Evolutionary conservation across 2,797 vertebrate species (phyloP).

Genomic region (Propithecus deckenii): DNA sequence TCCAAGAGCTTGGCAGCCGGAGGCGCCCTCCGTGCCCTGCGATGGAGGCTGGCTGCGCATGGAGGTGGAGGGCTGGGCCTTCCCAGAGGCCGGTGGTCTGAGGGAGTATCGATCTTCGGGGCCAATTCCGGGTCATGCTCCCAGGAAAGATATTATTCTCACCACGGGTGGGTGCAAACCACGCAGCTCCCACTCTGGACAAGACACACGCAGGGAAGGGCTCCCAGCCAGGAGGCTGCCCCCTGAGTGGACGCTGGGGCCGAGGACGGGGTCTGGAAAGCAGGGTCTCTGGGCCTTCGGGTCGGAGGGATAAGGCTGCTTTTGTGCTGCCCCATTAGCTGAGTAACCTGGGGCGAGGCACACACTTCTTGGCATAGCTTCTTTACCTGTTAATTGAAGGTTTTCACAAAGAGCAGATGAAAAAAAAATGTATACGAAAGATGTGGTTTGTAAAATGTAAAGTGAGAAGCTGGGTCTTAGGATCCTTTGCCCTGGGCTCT

Average conservation of each 20-base stretch:
- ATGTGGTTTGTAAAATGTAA: accelerated
- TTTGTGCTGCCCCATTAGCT: not conserved
- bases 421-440: no score
- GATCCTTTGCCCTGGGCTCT: not conserved
- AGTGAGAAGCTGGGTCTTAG: no score
- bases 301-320: not conserved
- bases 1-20: not conserved
- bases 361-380: accelerated
- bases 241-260: accelerated
- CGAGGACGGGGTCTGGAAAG: accelerated
- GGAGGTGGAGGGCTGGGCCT: not conserved
- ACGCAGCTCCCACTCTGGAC: accelerated
- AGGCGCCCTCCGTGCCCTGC: not conserved
- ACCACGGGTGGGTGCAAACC: not conserved
- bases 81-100: not conserved
- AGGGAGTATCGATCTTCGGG: accelerated
- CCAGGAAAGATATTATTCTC: not conserved
- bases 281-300: accelerated
- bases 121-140: not conserved
- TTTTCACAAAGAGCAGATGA: not conserved
- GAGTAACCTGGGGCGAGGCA: not conserved
- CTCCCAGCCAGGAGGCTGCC: not conserved
- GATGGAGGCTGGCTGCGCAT: accelerated
- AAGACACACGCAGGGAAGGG: accelerated
- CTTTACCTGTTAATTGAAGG: not conserved